These are phyloP conservation scores for Cercopithecus petaurista DNA, from an alignment of 2,797 vertebrate genomes.

Conservation along the genomic window DNA sequence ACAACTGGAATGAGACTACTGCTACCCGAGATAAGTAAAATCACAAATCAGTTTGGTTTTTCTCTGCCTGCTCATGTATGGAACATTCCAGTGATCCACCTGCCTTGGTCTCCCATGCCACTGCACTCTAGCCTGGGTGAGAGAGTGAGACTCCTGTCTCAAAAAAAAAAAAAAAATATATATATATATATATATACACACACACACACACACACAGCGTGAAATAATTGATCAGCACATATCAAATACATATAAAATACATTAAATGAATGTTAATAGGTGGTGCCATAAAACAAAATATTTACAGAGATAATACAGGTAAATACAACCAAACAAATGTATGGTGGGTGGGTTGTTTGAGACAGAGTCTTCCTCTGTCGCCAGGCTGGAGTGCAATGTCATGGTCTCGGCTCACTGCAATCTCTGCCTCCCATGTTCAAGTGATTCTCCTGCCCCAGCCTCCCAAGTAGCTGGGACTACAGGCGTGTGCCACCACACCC, in stretches of 20 bases:
- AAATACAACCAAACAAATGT: not conserved
- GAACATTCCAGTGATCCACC: not conserved
- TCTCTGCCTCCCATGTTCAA: too few species aligned
- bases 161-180: not conserved
- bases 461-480: too few species aligned
- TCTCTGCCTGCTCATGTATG: too few species aligned
- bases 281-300: not conserved
- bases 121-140: too few species aligned
- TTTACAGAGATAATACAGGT: not conserved
- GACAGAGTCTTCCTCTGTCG: too few species aligned
- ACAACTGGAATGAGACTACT: not conserved
- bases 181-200: rapidly evolving
- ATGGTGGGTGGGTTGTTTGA: not conserved
- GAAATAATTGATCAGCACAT: not conserved
- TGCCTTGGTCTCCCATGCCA: not conserved
- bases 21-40: not conserved
- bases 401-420: too few species aligned
- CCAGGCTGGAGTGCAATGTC: too few species aligned
- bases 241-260: not conserved
- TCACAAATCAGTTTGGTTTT: not conserved
- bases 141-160: too few species aligned
- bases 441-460: too few species aligned
- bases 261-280: not conserved
- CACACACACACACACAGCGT: too few species aligned
- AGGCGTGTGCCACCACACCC: too few species aligned